These are phyloP conservation scores for Chesias legatella DNA, from an alignment of 2,888 invertebrate genomes.

Conservation along the genomic window DNA sequence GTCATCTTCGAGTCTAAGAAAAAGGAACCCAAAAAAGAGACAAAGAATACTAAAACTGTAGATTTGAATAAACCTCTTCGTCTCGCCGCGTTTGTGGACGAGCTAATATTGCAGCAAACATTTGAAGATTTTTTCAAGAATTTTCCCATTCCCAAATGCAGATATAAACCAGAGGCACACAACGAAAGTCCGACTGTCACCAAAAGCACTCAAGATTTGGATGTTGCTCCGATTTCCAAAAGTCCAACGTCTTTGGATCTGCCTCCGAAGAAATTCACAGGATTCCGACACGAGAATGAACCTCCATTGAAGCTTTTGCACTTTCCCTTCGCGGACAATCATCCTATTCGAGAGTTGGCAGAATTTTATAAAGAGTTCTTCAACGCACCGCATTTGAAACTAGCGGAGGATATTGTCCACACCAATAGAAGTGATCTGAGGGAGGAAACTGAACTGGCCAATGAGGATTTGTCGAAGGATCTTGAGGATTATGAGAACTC, in stretches of 20 bases:
- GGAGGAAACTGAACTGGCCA: constrained; percentile 56
- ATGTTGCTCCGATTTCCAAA: constrained; percentile 47
- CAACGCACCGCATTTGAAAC: constrained; percentile 80
- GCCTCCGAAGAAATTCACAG: constrained; percentile 68
- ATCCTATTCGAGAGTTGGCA: constrained; percentile 86
- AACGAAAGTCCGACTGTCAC: constrained; percentile 37
- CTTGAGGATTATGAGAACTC: constrained; percentile 87
- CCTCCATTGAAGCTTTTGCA: constrained; percentile 86
- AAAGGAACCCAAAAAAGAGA: constrained; percentile 66
- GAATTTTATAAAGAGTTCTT: constrained; percentile 91
- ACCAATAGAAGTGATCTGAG: constrained; percentile 43
- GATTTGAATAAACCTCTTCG: constrained; percentile 87
- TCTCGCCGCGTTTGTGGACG: constrained; percentile 88
- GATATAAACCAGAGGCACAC: constrained; percentile 48
- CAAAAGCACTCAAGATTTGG: constrained; percentile 65
- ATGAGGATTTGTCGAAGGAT: constrained; percentile 83
- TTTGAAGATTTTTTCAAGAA: constrained; percentile 61
- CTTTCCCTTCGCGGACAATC: constrained; percentile 88
- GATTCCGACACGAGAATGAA: constrained; percentile 73
- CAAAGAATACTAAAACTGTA: constrained; percentile 54
- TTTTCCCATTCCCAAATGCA: constrained; percentile 58
- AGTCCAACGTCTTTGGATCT: constrained; percentile 65
- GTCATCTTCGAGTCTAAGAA: constrained; percentile 80
- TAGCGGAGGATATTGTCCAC: constrained; percentile 45
- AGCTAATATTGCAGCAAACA: constrained; percentile 50